phyloP scores from a whole-genome alignment of 2,888 invertebrate genomes.

The Hedychridium roseum region DNA sequence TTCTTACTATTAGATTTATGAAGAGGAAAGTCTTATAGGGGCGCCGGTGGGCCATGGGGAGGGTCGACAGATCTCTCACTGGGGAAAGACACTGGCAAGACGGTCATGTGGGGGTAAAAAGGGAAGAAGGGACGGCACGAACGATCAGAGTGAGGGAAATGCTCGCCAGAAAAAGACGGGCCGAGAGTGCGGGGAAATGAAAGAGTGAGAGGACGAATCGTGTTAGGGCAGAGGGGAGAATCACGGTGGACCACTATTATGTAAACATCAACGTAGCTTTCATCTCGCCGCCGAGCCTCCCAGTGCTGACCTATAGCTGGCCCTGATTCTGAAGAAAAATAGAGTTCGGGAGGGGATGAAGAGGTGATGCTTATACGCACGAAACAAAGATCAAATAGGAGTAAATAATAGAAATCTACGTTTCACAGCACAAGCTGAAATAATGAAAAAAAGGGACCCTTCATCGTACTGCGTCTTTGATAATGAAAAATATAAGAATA shows the following conservation, averaged over 20 bases:
- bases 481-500: too few relatives aligned
- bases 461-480: too few relatives aligned
- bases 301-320: conserved; percentile 23
- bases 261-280: conserved; percentile 73
- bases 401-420: too few relatives aligned
- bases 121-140: conserved; percentile 13
- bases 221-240: conserved; percentile 31
- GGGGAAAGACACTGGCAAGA: background rate
- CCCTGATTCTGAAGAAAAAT: conserved; percentile 11
- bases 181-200: background rate
- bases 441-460: too few relatives aligned
- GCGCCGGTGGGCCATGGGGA: too few relatives aligned
- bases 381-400: background rate
- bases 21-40: too few relatives aligned
- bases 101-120: background rate
- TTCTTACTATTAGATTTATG: too few relatives aligned
- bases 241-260: conserved; percentile 73
- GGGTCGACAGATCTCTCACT: too few relatives aligned
- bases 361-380: background rate
- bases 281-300: conserved; percentile 66
- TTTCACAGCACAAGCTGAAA: too few relatives aligned
- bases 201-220: conserved; percentile 11
- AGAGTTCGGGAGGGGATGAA: background rate
- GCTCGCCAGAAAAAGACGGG: conserved; percentile 4
- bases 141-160: conserved; percentile 12